These are phyloP conservation scores for Quiscalus mexicanus DNA, from an alignment of 2,113 vertebrate genomes.

Conservation along the genomic window DNA sequence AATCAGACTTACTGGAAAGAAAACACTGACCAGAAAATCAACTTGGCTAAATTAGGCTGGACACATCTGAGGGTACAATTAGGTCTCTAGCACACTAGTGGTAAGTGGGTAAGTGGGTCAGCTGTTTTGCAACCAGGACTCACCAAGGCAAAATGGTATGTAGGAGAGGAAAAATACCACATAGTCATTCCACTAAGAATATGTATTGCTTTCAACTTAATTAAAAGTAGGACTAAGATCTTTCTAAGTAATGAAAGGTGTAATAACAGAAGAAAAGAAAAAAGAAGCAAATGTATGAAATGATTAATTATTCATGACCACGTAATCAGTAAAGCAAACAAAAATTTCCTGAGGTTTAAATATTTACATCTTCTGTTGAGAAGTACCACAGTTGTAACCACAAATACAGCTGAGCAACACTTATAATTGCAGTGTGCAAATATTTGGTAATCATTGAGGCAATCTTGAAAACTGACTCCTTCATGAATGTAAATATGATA, in stretches of 20 bases:
- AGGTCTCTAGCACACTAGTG: not conserved
- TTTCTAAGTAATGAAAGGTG: not conserved
- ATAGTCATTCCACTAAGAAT: not conserved
- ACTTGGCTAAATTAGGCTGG: not conserved
- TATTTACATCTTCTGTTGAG: not conserved
- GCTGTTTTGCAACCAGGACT: not conserved
- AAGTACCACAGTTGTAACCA: not conserved
- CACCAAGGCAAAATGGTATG: not conserved
- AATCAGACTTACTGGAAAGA: slow-evolving; percentile 15
- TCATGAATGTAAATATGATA: not conserved
- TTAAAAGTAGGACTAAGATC: not conserved
- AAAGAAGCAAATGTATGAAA: not conserved
- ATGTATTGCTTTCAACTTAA: not conserved
- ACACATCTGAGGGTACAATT: not conserved
- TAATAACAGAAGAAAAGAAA: not conserved
- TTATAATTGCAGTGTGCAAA: not conserved
- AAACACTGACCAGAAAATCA: slow-evolving; percentile 32
- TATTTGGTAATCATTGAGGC: not conserved
- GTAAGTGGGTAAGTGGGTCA: slow-evolving; percentile 1
- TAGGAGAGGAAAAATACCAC: not conserved
- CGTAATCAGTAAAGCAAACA: not conserved
- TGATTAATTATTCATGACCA: not conserved
- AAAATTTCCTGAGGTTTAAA: not conserved
- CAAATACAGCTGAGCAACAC: not conserved
- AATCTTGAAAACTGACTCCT: not conserved